Evolutionary conservation across 2,113 vertebrate species (phyloP), one percentile per base, ranked within the genome.

Genomic region (Solea solea): DNA sequence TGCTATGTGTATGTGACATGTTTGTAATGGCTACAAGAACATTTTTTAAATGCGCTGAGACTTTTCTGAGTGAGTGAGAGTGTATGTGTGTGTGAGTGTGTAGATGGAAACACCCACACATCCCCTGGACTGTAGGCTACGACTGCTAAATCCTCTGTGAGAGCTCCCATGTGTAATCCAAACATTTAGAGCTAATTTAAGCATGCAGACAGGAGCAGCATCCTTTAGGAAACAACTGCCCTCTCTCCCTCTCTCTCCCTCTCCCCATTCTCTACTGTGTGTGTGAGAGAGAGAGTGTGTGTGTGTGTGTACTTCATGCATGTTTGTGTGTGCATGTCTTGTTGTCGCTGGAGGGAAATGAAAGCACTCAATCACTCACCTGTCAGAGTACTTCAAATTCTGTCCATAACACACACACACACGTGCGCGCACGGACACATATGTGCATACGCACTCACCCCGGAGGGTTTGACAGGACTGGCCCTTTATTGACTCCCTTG

Each of bases 171-270:
- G 87, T 90, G 91, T 91, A 93, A 92, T 91, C 91, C 91, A 92
- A 92, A 93, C 91, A 93, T 92, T 92, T 90, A 87, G 89, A 90
- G 92, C 93, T 94, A 91, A 94, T 94, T 93, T 93, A 89, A 92
- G 90, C 90, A 86, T 85, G 80, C 86, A 91, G 85, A 86, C 87
- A 90, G 89, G 81, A 89, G 90, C 86, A 84, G 83, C 83, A 90
- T 91, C 91, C 92, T 92, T 92, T 87, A 91, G 91, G 89, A 91
- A 92, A 87, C 88, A 88, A 82, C 88, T 84, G 58, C 68, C 82
- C 84, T 74, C 73, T 64, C 67, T 55, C 45, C 4, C 39, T 40
- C 53, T 70, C 46, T 46, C 50, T n/a, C 59, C 64, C 74, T 69
- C 40, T 69, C 83, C 69, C 83, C 55, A 68, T 78, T 83, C 64